Conservation (phyloP, 2,113 vertebrate genomes). For the Paedocypris sp. region DNA sequence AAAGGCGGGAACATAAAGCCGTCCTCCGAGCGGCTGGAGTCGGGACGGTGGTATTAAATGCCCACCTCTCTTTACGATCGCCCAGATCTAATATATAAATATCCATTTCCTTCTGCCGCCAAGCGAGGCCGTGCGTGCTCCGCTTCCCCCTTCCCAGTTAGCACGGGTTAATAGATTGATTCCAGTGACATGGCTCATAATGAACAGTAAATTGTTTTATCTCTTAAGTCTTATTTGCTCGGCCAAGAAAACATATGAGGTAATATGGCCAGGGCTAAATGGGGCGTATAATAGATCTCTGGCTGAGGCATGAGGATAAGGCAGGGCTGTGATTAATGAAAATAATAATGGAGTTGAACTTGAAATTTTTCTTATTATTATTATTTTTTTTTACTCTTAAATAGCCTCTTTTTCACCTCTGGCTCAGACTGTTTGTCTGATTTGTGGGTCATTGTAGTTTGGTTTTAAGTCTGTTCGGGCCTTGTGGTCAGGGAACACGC, state of each 20-base stretch:
- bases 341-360: conserved; percentile 99
- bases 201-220: conserved; percentile 99
- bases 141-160: conserved; percentile 84
- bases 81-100: conserved; percentile 64
- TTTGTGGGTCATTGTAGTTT: conserved; percentile 73
- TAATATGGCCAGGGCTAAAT: conserved; percentile 98
- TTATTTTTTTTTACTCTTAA: conserved; percentile 68
- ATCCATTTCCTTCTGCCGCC: conserved; percentile 63
- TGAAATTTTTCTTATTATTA: conserved; percentile 93
- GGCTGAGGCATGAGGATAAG: conserved; percentile 94
- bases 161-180: conserved; percentile 99
- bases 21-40: conserved; percentile 57
- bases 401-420: conserved; percentile 18
- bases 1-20: conserved; percentile 86
- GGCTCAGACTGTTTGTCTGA: conserved; percentile 71
- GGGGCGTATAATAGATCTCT: conserved; percentile 99
- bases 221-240: conserved; percentile 99
- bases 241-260: conserved; percentile 99
- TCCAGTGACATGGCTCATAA: conserved; percentile 99
- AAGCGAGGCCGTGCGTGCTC: conserved; percentile 62
- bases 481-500: too few species aligned
- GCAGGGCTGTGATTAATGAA: conserved; percentile 98
- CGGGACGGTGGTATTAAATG: conserved; percentile 76
- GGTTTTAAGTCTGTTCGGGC: conserved; percentile 32
- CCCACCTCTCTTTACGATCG: conserved; percentile 83